A percentile compares a stretch with the other conserved stretches of the same genome.
Conservation (phyloP, 1,140 invertebrate species). For the Drosophila lacteicornis region DNA sequence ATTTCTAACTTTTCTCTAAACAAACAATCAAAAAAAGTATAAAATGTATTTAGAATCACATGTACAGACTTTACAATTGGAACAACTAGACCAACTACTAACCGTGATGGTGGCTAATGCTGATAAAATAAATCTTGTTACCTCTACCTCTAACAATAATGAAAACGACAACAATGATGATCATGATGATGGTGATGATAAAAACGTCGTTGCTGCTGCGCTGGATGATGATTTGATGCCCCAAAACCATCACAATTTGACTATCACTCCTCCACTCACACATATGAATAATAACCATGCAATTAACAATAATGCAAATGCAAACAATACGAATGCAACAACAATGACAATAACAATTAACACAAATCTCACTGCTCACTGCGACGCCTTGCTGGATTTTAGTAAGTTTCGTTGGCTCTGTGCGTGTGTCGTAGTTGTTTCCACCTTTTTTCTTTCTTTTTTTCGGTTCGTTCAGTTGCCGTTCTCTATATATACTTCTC, state of each 20-base stretch:
- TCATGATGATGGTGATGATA: slow-evolving; percentile 33
- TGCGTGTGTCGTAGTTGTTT: slow-evolving; percentile 69
- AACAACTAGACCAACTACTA: slow-evolving; percentile 87
- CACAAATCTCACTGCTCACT: slow-evolving; percentile 72
- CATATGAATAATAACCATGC: slow-evolving; percentile 52
- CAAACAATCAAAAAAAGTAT: slow-evolving; percentile 53
- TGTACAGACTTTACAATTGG: slow-evolving; percentile 88
- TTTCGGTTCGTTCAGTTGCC: slow-evolving; percentile 22
- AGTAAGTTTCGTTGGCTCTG: slow-evolving; percentile 81
- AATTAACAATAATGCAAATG: slow-evolving; percentile 51
- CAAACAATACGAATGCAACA: slow-evolving; percentile 22
- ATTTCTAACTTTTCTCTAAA: slow-evolving; percentile 37
- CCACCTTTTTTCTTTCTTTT: slow-evolving; percentile 18
- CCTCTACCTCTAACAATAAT: slow-evolving; percentile 75
- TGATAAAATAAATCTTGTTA: slow-evolving; percentile 85
- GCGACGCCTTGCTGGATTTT: slow-evolving; percentile 78
- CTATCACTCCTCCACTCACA: slow-evolving; percentile 54
- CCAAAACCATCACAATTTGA: slow-evolving; percentile 49
- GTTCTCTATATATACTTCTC: not conserved
- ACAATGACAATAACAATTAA: slow-evolving; percentile 64
- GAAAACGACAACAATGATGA: slow-evolving; percentile 28
- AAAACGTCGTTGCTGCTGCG: slow-evolving; percentile 27
- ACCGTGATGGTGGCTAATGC: slow-evolving; percentile 84
- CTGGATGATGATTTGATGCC: slow-evolving; percentile 60
- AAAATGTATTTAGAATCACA: slow-evolving; percentile 87